These are phyloP conservation scores for Agapornis roseicollis DNA, from an alignment of 2,113 vertebrate genomes.

Conservation along the genomic window DNA sequence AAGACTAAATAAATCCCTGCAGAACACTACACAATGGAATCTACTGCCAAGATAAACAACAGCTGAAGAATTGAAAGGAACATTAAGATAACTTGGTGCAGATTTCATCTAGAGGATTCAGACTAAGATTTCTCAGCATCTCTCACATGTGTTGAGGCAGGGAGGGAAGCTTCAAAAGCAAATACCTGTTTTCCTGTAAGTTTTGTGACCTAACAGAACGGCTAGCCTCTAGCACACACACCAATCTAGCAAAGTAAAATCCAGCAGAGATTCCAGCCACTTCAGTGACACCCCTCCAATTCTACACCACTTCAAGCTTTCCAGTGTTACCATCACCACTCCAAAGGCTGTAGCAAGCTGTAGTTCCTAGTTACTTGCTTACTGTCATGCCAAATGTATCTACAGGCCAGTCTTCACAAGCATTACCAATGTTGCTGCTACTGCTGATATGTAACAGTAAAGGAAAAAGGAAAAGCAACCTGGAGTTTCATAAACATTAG, in stretches of 20 bases:
- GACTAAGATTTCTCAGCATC: not conserved
- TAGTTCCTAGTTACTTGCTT: not conserved
- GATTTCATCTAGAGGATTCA: not conserved
- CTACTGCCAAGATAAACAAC: not conserved
- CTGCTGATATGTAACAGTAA: accelerated
- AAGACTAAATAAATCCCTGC: not conserved
- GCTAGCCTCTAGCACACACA: not conserved
- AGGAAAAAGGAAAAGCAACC: not conserved
- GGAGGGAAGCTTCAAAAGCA: not conserved
- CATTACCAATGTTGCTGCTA: not conserved
- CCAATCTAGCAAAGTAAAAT: not conserved
- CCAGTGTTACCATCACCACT: not conserved
- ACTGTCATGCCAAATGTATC: accelerated
- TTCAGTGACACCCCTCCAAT: not conserved
- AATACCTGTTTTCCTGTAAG: not conserved
- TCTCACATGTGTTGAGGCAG: not conserved
- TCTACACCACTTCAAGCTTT: not conserved
- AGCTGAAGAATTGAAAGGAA: not conserved
- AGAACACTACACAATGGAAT: not conserved
- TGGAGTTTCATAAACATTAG: not conserved
- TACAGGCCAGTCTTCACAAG: not conserved
- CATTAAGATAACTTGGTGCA: not conserved
- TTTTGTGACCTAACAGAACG: not conserved
- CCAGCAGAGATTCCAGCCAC: not conserved
- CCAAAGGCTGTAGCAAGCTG: not conserved